Evolutionary conservation across 2,113 vertebrate species (phyloP).

Genomic region (Alouatta palliata): DNA sequence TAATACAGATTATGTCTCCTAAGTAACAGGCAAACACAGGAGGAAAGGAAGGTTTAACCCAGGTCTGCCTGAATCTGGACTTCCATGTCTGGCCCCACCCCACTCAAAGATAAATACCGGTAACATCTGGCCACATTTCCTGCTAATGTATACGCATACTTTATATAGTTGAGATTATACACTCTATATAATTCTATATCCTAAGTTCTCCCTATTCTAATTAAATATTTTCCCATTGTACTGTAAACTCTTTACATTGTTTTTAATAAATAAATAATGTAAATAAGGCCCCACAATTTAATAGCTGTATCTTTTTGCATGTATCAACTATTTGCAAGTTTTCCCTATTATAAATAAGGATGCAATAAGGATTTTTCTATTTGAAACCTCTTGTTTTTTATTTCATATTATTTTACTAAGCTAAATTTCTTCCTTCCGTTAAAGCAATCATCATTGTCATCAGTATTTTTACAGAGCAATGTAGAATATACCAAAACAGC

Average conservation of each 20-base stretch:
- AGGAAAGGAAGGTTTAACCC: background rate
- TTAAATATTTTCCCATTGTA: background rate
- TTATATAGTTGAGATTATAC: background rate
- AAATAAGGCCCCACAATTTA: background rate
- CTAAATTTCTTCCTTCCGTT: background rate
- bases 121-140: background rate
- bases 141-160: background rate
- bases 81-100: background rate
- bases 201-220: background rate
- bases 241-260: background rate
- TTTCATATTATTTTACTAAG: conserved; percentile 48
- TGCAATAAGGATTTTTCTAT: background rate
- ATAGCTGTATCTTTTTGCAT: background rate
- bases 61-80: background rate
- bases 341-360: background rate
- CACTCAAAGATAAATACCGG: background rate
- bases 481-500: background rate
- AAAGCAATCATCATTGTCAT: background rate
- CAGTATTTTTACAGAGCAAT: conserved; percentile 35
- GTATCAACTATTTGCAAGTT: background rate
- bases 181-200: background rate
- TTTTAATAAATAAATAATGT: background rate
- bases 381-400: background rate
- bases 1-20: background rate
- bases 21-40: background rate